Percentiles rank a stretch among this genome's conserved stretches.
Evolutionary conservation across 1,140 invertebrate genomes (phyloP).

Genomic region (Cheumatopsyche charites): DNA sequence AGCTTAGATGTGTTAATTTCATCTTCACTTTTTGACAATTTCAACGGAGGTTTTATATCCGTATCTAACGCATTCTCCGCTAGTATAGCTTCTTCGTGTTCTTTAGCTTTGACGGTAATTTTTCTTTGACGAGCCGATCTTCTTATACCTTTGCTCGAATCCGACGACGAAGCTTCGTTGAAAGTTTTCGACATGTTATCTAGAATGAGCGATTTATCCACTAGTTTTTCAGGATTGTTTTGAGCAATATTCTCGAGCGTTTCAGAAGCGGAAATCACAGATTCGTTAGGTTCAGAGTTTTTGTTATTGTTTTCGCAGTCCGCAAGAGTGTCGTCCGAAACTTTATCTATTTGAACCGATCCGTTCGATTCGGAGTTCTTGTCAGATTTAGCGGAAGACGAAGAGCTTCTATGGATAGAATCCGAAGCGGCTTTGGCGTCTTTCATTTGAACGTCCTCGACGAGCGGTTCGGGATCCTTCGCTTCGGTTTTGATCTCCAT

Average conservation of each 20-base stretch:
- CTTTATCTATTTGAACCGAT: slow-evolving; percentile 47
- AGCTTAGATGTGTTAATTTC: not conserved
- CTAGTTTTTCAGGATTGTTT: slow-evolving; percentile 48
- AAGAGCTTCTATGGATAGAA: not conserved
- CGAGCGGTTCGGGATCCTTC: not conserved
- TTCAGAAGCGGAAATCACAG: slow-evolving; percentile 19
- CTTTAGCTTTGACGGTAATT: slow-evolving; percentile 59
- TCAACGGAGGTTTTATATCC: slow-evolving; percentile 15
- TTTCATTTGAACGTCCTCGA: slow-evolving; percentile 35
- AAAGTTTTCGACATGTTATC: slow-evolving; percentile 59
- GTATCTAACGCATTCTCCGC: slow-evolving; percentile 53
- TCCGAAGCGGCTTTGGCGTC: not conserved
- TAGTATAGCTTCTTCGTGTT: slow-evolving; percentile 52
- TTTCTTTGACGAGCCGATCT: slow-evolving; percentile 48
- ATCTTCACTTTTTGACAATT: slow-evolving; percentile 5
- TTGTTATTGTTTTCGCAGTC: slow-evolving; percentile 47
- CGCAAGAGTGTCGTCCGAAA: slow-evolving; percentile 29
- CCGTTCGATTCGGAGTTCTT: slow-evolving; percentile 60
- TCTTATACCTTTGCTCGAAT: slow-evolving; percentile 39
- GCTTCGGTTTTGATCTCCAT: slow-evolving; percentile 33
- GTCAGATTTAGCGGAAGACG: slow-evolving; percentile 54
- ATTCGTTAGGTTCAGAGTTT: slow-evolving; percentile 49
- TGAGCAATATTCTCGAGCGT: slow-evolving; percentile 49
- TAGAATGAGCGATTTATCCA: slow-evolving; percentile 55
- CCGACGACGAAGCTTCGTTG: slow-evolving; percentile 50